phyloP scores from a whole-genome alignment of 2,888 invertebrate species.

The Sipha maydis region DNA sequence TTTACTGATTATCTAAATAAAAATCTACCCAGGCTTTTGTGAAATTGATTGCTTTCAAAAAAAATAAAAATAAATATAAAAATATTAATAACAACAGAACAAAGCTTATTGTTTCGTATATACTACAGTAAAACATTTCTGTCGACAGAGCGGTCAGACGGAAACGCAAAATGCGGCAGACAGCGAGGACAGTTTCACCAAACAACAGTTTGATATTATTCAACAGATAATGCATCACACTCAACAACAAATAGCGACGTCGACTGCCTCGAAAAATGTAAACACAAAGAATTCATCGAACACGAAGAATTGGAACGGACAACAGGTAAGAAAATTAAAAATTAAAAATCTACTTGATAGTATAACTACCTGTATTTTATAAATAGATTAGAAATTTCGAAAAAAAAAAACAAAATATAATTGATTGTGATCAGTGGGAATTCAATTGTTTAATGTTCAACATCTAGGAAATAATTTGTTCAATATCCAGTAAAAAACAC shows the following conservation, averaged over 20 bases:
- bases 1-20: constrained; percentile 38
- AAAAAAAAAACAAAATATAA: too few species aligned
- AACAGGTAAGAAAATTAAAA: constrained; percentile 16
- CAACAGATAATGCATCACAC: constrained; percentile 83
- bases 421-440: too few species aligned
- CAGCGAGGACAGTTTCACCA: constrained; percentile 76
- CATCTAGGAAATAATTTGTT: too few species aligned
- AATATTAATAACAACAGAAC: constrained; percentile 1
- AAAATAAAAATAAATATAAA: neutral
- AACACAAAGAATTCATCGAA: constrained; percentile 20
- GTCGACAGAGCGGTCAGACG: constrained; percentile 6
- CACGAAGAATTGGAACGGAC: constrained; percentile 48
- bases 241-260: constrained; percentile 72
- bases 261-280: constrained; percentile 8
- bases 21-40: constrained; percentile 18
- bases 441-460: too few species aligned
- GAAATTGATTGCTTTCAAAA: constrained; percentile 10
- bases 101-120: neutral
- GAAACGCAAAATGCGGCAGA: constrained; percentile 28
- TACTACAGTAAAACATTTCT: neutral
- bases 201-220: constrained; percentile 79
- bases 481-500: too few species aligned
- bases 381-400: too few species aligned
- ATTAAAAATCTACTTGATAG: too few species aligned
- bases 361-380: too few species aligned